A percentile compares a stretch with the other conserved stretches of the same genome.
Conservation (phyloP, 2,797 vertebrate species). For the Botia kubotai region DNA sequence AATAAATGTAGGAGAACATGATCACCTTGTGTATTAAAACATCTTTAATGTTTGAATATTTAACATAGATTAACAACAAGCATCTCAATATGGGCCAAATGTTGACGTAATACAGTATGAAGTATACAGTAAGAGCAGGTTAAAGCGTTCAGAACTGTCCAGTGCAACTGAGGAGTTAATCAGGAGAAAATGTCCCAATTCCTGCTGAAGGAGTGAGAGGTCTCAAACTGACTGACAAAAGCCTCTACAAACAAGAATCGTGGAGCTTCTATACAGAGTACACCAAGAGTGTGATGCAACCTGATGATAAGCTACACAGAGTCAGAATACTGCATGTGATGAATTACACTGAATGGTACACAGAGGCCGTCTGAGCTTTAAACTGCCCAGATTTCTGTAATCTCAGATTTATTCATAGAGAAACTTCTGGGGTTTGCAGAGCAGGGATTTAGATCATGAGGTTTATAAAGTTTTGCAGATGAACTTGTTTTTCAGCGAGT, state of each 20-base stretch:
- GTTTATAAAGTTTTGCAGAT: neutral
- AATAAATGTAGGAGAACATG: neutral
- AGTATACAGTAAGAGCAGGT: neutral
- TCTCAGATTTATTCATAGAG: slow-evolving; percentile 39
- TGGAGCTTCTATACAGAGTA: too few relatives aligned
- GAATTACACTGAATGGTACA: slow-evolving; percentile 19
- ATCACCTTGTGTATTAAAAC: neutral
- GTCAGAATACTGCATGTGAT: slow-evolving; percentile 30
- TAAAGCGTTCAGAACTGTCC: neutral
- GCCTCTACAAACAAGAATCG: neutral
- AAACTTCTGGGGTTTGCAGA: slow-evolving; percentile 19
- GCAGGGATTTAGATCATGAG: slow-evolving; percentile 1
- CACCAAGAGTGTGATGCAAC: too few relatives aligned
- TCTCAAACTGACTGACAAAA: neutral
- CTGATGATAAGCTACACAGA: neutral
- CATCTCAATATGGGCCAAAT: too few relatives aligned
- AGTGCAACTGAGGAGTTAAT: neutral
- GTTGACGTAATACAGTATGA: neutral
- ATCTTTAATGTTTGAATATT: neutral
- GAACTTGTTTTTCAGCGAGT: neutral
- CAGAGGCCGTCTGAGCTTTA: neutral
- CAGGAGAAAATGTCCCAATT: neutral
- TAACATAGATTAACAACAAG: neutral
- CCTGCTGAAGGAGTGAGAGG: neutral
- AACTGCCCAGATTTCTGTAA: slow-evolving; percentile 9